These are phyloP conservation scores for Hiodon tergisus DNA, from an alignment of 2,113 vertebrate genomes.

Conservation along the genomic window DNA sequence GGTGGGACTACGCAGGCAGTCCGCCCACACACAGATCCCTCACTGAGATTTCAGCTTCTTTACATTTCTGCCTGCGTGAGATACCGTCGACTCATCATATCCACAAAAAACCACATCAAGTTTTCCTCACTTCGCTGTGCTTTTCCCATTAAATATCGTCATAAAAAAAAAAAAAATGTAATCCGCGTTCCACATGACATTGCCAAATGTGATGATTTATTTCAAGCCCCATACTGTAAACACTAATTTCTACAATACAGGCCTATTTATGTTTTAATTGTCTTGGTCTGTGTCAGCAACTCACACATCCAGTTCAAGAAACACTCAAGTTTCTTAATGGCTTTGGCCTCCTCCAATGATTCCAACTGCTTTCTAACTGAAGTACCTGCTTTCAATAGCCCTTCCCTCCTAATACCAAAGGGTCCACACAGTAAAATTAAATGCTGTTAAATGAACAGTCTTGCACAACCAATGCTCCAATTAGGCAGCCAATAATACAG, in stretches of 20 bases:
- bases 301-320: conserved; percentile 9
- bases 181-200: conserved; percentile 19
- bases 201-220: conserved; percentile 20
- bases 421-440: too few relatives aligned
- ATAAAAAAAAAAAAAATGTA: conserved; percentile 9
- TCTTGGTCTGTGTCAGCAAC: conserved; percentile 32
- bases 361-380: too few relatives aligned
- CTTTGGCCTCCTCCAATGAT: neutral
- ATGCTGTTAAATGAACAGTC: too few relatives aligned
- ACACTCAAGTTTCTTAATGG: neutral
- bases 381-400: too few relatives aligned
- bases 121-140: neutral
- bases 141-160: conserved; percentile 26
- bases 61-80: neutral
- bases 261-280: conserved; percentile 34
- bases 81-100: conserved; percentile 18
- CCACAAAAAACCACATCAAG: conserved; percentile 26
- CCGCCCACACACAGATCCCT: neutral
- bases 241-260: conserved; percentile 39
- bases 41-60: neutral
- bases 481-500: too few relatives aligned
- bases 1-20: too few relatives aligned
- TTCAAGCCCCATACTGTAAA: conserved; percentile 45
- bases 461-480: too few relatives aligned
- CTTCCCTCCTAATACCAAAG: too few relatives aligned